Evolutionary conservation across 2,113 vertebrate species (phyloP), one percentile per base, ranked within the genome.

Genomic region (Butastur rufipennis): DNA sequence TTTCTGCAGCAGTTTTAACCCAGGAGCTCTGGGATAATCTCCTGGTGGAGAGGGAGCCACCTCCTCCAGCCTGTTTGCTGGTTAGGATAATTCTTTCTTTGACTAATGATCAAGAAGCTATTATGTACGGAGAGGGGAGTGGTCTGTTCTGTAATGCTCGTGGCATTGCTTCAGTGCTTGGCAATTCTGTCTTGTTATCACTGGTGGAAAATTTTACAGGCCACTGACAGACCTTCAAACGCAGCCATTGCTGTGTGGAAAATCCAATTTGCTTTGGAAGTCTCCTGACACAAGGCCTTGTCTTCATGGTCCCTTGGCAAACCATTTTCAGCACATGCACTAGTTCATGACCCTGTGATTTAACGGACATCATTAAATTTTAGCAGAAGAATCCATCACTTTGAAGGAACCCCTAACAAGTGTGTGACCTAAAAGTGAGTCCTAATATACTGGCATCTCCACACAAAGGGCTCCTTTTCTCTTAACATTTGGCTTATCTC

Each of bases 301-400:
- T 93, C 96, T 96, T 96, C 79, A 90, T 96, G 92, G 93, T 80
- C 89, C 90, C 72, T 78, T 77, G 72, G 83, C 81, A 95, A 89
- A 79, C 85, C 93, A 45, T 81, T 92, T 95, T 56, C 95, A 95
- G 94, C 95, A 78, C 95, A 96, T 91, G 92, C 70, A 87, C 50
- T 70, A 13, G 93, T 97, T 97, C 96, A 84, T 56, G 95, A 97
- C 97, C 96, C 88, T 70, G 56, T 86, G 96, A 91, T 97, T 97
- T 97, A 96, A 95, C 25, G 18, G 96, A 92, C 91, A 94, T 96
- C 94, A 97, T 97, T 97, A 96, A 96, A 97, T 95, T 96, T 96
- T 97, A 94, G 97, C 96, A 92, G 96, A 95, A 92, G 96, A 97
- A 96, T 92, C 89, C 88, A 96, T 94, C 95, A 95, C 92, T 97